A percentile compares a stretch with the other conserved stretches of the same genome.
These are phyloP conservation scores for Halictus rubicundus DNA, from an alignment of 1,140 invertebrate genomes.

Conservation along the genomic window DNA sequence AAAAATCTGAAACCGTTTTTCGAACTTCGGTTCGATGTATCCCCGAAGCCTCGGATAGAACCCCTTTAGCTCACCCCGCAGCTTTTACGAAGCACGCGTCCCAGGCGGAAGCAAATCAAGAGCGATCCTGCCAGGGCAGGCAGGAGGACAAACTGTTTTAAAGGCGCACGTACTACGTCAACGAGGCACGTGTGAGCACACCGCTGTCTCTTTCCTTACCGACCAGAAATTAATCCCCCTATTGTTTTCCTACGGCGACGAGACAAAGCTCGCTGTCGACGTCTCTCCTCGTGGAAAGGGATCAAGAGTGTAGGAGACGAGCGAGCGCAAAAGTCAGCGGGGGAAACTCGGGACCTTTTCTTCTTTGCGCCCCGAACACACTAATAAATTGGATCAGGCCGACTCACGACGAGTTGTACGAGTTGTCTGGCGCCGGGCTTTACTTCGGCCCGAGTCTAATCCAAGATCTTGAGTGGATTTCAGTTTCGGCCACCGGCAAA, in stretches of 20 bases:
- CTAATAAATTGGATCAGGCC: constrained; percentile 80
- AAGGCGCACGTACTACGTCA: constrained; percentile 30
- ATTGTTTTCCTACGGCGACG: constrained; percentile 21
- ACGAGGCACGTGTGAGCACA: constrained; percentile 13
- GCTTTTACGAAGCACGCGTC: constrained; percentile 1
- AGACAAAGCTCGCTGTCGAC: constrained; percentile 35
- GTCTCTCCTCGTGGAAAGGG: constrained; percentile 53
- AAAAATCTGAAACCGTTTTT: too few relatives aligned
- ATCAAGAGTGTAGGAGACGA: neutral
- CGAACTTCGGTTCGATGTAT: too few relatives aligned
- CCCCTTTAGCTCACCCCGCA: neutral
- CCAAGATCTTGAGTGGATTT: constrained; percentile 80
- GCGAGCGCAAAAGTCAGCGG: constrained; percentile 39
- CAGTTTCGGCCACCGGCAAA: constrained; percentile 70
- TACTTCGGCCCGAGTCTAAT: constrained; percentile 76
- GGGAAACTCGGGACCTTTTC: constrained; percentile 8
- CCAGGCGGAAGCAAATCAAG: constrained; percentile 29
- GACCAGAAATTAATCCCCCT: constrained; percentile 27
- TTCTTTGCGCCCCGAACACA: neutral
- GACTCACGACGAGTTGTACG: constrained; percentile 76
- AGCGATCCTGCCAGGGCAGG: neutral
- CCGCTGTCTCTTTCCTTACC: neutral
- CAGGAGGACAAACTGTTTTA: constrained; percentile 20
- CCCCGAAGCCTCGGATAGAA: too few relatives aligned
- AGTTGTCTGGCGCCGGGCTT: constrained; percentile 76